phyloP scores from a whole-genome alignment of 2,797 vertebrate genomes.

The Cynodonichthys magdalenae region DNA sequence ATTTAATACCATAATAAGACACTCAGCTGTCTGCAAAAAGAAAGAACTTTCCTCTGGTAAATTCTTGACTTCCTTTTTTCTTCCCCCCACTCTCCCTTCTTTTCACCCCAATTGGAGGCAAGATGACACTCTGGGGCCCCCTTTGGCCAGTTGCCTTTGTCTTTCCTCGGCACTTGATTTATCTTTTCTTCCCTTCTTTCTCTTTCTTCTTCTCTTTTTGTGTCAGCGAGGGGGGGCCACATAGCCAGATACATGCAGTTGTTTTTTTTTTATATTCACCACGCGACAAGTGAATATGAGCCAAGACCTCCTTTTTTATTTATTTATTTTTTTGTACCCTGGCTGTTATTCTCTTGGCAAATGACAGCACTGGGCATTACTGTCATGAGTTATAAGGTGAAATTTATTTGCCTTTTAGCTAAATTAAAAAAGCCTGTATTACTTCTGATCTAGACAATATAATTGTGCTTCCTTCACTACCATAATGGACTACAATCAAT shows the following conservation, averaged over 20 bases:
- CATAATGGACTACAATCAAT: neutral
- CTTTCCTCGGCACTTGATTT: slow-evolving; percentile 69
- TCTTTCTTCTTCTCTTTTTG: slow-evolving; percentile 5
- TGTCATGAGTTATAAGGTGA: slow-evolving; percentile 32
- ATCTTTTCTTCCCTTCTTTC: slow-evolving; percentile 28
- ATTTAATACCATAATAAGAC: slow-evolving; percentile 87
- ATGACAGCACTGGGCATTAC: slow-evolving; percentile 41
- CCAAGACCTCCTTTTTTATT: slow-evolving; percentile 22
- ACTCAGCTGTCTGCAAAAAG: slow-evolving; percentile 86
- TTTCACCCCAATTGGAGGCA: slow-evolving; percentile 70
- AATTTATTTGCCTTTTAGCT: slow-evolving; percentile 40
- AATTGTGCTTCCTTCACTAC: neutral
- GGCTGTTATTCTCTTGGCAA: slow-evolving; percentile 34
- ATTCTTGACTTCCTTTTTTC: slow-evolving; percentile 76
- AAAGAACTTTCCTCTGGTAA: slow-evolving; percentile 82
- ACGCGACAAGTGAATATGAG: slow-evolving; percentile 28
- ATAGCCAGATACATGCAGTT: slow-evolving; percentile 55
- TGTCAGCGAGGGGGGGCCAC: slow-evolving; percentile 45
- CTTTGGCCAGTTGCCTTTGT: slow-evolving; percentile 74
- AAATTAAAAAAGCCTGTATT: slow-evolving; percentile 18
- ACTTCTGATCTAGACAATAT: neutral
- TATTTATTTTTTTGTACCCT: slow-evolving; percentile 11
- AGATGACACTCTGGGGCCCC: slow-evolving; percentile 74
- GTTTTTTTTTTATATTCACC: slow-evolving; percentile 39
- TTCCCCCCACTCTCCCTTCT: slow-evolving; percentile 48